Conservation (phyloP, 2,113 vertebrate species). For the Gracilinanus agilis region DNA sequence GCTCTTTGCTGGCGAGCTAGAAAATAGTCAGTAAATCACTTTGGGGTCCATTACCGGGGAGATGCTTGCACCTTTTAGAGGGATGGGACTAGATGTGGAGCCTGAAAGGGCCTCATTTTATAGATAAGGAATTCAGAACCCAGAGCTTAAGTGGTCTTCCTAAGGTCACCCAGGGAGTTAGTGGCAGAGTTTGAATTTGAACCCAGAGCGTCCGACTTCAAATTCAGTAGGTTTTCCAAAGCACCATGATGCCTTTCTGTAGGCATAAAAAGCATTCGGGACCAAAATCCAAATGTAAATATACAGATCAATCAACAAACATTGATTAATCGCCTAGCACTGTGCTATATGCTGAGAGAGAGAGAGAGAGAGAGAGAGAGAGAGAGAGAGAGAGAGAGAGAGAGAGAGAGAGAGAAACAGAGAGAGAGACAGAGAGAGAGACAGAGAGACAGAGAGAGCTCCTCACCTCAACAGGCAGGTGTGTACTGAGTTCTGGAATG, state of each 20-base stretch:
- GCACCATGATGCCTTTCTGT: neutral
- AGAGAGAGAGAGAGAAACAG: neutral
- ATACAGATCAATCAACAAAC: neutral
- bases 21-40: neutral
- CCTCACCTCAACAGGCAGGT: neutral
- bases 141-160: neutral
- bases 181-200: neutral
- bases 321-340: neutral
- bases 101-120: neutral
- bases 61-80: neutral
- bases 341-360: neutral
- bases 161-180: neutral
- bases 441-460: no score
- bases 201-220: neutral
- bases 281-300: neutral
- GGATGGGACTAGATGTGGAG: neutral
- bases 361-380: neutral
- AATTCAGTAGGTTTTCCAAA: neutral
- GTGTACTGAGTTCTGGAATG: neutral
- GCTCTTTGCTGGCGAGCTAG: neutral
- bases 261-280: neutral
- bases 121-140: neutral
- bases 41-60: neutral
- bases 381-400: neutral
- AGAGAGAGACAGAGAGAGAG: no score